These are phyloP conservation scores for Anthrax anthrax DNA, from an alignment of 2,888 invertebrate genomes.

Conservation along the genomic window DNA sequence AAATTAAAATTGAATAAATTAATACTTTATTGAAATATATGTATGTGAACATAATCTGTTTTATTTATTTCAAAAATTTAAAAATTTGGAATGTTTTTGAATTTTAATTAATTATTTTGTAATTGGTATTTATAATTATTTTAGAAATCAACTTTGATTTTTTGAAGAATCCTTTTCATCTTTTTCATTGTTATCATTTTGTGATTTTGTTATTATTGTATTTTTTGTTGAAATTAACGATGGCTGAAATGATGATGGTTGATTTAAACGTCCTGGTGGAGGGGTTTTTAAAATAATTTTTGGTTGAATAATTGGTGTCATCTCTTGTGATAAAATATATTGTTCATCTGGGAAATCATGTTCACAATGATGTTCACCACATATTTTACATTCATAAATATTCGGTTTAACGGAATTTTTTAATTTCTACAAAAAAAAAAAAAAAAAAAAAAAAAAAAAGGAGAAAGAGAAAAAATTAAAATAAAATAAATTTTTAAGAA, in stretches of 20 bases:
- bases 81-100: too few relatives aligned
- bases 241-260: not conserved
- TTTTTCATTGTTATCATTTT: not conserved
- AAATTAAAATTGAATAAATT: too few relatives aligned
- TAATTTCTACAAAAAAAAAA: slow-evolving; percentile 45
- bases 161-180: too few relatives aligned
- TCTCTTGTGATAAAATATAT: slow-evolving; percentile 33
- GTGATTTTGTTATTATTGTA: not conserved
- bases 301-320: slow-evolving; percentile 18
- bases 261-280: slow-evolving; percentile 6
- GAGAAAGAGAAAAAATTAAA: too few relatives aligned
- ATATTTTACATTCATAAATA: slow-evolving; percentile 57
- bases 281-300: slow-evolving; percentile 14
- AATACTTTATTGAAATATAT: too few relatives aligned
- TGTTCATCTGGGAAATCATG: slow-evolving; percentile 42
- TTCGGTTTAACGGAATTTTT: slow-evolving; percentile 59
- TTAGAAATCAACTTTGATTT: too few relatives aligned
- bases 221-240: not conserved
- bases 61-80: too few relatives aligned
- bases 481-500: too few relatives aligned
- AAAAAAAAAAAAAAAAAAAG: not conserved
- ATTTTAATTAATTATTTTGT: too few relatives aligned
- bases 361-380: slow-evolving; percentile 66
- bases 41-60: too few relatives aligned
- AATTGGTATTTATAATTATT: too few relatives aligned